A percentile compares a stretch with the other conserved stretches of the same genome.
These are phyloP conservation scores for Ictalurus punctatus DNA, from an alignment of 2,113 vertebrate genomes.

Conservation along the genomic window DNA sequence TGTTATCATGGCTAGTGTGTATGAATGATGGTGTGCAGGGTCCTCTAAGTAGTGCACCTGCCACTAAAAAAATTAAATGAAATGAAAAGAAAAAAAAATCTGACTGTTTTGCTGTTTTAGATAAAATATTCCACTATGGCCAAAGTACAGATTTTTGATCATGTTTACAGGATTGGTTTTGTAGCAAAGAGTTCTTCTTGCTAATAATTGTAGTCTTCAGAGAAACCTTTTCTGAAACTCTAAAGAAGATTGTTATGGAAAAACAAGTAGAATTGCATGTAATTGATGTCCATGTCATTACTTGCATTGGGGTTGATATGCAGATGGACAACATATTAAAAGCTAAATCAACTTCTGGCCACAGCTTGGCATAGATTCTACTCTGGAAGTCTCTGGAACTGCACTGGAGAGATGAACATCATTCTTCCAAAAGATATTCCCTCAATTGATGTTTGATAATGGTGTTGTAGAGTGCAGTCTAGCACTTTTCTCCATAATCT, in stretches of 20 bases:
- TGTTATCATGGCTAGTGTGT: conserved; percentile 37
- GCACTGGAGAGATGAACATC: neutral
- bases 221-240: conserved; percentile 1
- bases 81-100: conserved; percentile 24
- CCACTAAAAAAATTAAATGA: conserved; percentile 2
- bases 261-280: neutral
- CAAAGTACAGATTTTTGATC: conserved; percentile 19
- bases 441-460: no score
- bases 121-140: conserved; percentile 10
- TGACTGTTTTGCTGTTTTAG: neutral
- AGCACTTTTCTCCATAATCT: neutral
- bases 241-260: neutral
- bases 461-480: neutral
- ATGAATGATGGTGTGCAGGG: conserved; percentile 40
- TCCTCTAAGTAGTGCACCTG: conserved; percentile 50
- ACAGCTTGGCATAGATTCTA: neutral
- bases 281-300: neutral
- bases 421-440: neutral
- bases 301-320: neutral
- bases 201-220: neutral
- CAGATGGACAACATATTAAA: neutral
- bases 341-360: neutral
- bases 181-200: neutral
- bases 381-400: neutral
- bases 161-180: neutral